Percentiles rank a stretch among this genome's conserved stretches.
Conservation (phyloP, 2,797 vertebrate genomes). For the Sebastolobus alascanus region DNA sequence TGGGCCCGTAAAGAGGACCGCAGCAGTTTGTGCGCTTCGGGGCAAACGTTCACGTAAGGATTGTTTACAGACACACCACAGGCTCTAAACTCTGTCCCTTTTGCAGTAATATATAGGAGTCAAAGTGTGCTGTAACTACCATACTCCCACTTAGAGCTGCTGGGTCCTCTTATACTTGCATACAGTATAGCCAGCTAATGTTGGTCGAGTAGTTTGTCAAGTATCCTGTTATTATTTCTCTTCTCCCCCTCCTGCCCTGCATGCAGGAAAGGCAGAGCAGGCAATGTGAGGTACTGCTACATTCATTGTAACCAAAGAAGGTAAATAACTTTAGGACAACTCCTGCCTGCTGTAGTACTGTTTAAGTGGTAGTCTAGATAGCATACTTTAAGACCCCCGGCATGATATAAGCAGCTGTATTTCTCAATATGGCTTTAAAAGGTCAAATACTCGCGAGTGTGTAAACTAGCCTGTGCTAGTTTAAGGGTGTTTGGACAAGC, state of each 20-base stretch:
- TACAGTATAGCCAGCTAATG: neutral
- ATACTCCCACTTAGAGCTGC: neutral
- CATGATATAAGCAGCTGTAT: slow-evolving; percentile 52
- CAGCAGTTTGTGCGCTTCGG: slow-evolving; percentile 81
- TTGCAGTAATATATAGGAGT: neutral
- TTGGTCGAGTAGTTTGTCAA: slow-evolving; percentile 29
- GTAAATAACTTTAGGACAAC: slow-evolving; percentile 78
- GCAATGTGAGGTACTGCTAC: slow-evolving; percentile 87
- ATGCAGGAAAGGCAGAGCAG: slow-evolving; percentile 90
- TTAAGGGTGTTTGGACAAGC: slow-evolving; percentile 17
- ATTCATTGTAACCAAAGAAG: slow-evolving; percentile 88
- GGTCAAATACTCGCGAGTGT: slow-evolving; percentile 13
- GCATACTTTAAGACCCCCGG: slow-evolving; percentile 35
- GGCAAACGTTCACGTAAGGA: slow-evolving; percentile 90
- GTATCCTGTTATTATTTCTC: slow-evolving; percentile 73
- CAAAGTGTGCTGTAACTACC: neutral
- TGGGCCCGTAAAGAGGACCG: slow-evolving; percentile 92
- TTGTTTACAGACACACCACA: slow-evolving; percentile 16
- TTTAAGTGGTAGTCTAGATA: slow-evolving; percentile 27
- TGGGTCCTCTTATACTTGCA: neutral
- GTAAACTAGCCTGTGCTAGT: slow-evolving; percentile 20
- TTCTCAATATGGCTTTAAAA: slow-evolving; percentile 32
- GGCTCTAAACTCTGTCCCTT: neutral
- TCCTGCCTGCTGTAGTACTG: slow-evolving; percentile 47
- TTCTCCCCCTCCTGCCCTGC: slow-evolving; percentile 81